Conservation (phyloP, 2,113 vertebrate species). For the Bolborhynchus lineola region DNA sequence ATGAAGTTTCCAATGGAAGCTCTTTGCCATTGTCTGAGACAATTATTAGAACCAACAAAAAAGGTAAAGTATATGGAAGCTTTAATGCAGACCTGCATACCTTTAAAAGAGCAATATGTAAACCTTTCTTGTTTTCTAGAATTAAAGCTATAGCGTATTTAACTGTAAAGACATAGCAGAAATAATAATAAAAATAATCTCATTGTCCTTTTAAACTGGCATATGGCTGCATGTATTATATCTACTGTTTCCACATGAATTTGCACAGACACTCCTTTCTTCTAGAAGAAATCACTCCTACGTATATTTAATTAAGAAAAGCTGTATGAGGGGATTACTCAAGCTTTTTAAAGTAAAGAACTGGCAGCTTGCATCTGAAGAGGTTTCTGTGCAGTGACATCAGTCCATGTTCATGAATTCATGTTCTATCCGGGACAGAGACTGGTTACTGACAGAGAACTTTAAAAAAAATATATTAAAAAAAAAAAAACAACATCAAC, state of each 20-base stretch:
- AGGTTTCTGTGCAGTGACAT: not conserved
- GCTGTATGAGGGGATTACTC: not conserved
- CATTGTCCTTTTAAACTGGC: not conserved
- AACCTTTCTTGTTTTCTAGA: not conserved
- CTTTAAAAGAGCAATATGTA: not conserved
- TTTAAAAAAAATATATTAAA: not conserved
- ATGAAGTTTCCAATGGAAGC: slow-evolving; percentile 88
- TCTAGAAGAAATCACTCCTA: slow-evolving; percentile 2
- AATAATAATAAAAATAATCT: not conserved
- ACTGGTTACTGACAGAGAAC: not conserved
- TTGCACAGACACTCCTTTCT: not conserved
- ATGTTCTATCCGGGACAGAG: not conserved
- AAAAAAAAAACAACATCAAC: too few relatives aligned
- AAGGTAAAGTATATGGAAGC: slow-evolving; percentile 78
- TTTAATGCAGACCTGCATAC: not conserved
- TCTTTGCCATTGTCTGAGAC: slow-evolving; percentile 86
- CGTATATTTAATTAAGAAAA: slow-evolving; percentile 34
- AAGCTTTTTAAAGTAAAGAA: slow-evolving; percentile 11
- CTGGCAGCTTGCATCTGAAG: not conserved
- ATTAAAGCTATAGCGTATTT: not conserved
- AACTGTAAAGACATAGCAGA: not conserved
- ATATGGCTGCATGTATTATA: not conserved
- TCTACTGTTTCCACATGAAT: not conserved
- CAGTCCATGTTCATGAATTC: not conserved
- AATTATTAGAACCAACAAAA: slow-evolving; percentile 83